Conservation (phyloP, 2,888 invertebrate genomes). For the Pomacea canaliculata region DNA sequence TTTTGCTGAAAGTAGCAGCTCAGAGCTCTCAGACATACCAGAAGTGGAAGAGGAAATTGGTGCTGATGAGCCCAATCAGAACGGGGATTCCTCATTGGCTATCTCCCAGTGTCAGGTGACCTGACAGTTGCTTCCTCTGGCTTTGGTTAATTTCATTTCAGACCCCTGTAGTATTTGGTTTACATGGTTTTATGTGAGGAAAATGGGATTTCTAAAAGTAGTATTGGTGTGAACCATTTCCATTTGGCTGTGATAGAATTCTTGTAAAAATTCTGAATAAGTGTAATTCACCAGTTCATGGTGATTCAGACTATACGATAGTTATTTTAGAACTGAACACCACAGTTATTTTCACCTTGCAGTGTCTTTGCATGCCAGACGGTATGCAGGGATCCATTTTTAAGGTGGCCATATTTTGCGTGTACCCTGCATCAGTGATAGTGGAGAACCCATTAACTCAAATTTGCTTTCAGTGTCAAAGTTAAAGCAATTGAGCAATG, state of each 20-base stretch:
- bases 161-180: not conserved
- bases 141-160: constrained; percentile 30
- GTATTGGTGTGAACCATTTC: constrained; percentile 1
- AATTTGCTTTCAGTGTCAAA: no score
- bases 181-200: not conserved
- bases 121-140: constrained; percentile 28
- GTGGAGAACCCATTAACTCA: no score
- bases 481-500: no score
- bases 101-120: constrained; percentile 26
- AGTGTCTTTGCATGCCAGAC: no score
- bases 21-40: constrained; percentile 72
- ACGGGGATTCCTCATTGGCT: constrained; percentile 26
- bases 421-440: no score
- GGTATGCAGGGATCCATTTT: no score
- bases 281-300: not conserved
- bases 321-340: no score
- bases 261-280: not conserved
- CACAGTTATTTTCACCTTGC: no score
- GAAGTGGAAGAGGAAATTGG: constrained; percentile 70
- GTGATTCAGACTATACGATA: not conserved
- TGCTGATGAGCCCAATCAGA: constrained; percentile 42
- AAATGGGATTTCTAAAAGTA: not conserved
- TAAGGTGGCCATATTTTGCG: no score
- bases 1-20: constrained; percentile 53
- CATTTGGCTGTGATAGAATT: not conserved